Conservation (phyloP, 2,797 vertebrate species). For the Coilia nasus region DNA sequence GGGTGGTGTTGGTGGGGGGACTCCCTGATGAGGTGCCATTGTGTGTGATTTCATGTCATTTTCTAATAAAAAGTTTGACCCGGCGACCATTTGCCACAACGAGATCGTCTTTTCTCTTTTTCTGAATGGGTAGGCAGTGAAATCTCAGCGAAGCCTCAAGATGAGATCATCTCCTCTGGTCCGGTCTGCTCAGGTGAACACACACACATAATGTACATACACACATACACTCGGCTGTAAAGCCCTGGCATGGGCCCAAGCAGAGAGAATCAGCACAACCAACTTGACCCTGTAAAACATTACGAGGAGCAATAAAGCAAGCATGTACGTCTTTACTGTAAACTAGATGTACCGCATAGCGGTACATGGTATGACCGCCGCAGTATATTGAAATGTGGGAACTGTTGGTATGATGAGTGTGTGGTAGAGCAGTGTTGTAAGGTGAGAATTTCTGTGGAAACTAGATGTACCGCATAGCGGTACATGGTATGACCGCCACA, state of each 20-base stretch:
- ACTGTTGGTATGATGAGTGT: too few relatives aligned
- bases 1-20: too few relatives aligned
- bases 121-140: background rate
- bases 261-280: background rate
- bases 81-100: background rate
- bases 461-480: too few relatives aligned
- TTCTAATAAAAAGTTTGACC: slow-evolving; percentile 16
- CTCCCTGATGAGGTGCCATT: slow-evolving; percentile 16
- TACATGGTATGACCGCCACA: too few relatives aligned
- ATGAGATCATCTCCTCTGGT: background rate
- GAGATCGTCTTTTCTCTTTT: too few relatives aligned
- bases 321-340: background rate
- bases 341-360: too few relatives aligned
- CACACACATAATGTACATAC: slow-evolving; percentile 12
- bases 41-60: background rate
- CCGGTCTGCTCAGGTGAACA: background rate
- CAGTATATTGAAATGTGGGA: too few relatives aligned
- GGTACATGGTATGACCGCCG: too few relatives aligned
- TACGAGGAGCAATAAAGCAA: background rate
- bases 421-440: too few relatives aligned
- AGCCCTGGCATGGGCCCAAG: background rate
- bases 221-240: background rate
- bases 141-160: background rate
- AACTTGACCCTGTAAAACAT: background rate
- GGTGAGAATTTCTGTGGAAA: too few relatives aligned